A percentile compares a stretch with the other conserved stretches of the same genome.
phyloP scores from a whole-genome alignment of 2,113 vertebrate genomes.

The Neoarius graeffei region DNA sequence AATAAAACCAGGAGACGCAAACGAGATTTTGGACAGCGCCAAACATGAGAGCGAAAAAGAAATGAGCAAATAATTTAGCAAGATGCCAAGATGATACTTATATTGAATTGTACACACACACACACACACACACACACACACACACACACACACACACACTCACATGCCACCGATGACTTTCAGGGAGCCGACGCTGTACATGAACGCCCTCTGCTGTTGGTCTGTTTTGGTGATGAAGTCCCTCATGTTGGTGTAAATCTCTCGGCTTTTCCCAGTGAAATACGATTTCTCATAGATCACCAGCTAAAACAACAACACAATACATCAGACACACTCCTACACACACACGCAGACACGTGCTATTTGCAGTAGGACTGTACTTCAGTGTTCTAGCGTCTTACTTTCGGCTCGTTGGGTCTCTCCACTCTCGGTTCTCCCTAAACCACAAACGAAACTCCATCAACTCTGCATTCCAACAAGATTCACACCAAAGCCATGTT shows the following conservation, averaged over 20 bases:
- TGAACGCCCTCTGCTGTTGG: constrained; percentile 59
- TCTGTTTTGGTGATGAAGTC: constrained; percentile 76
- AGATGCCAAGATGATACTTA: too few species aligned
- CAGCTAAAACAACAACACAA: constrained; percentile 65
- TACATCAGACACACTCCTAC: not conserved
- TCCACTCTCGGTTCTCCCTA: constrained; percentile 90
- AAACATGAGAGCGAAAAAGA: too few species aligned
- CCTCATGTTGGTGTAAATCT: constrained; percentile 77
- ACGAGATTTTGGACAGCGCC: too few species aligned
- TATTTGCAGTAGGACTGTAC: not conserved
- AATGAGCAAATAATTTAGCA: too few species aligned
- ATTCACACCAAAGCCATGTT: not conserved
- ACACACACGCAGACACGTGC: not conserved
- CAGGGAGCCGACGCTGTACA: constrained; percentile 82
- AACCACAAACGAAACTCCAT: constrained; percentile 24
- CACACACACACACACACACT: constrained; percentile 61
- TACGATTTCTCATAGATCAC: constrained; percentile 80
- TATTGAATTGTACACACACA: not conserved
- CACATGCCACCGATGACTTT: constrained; percentile 87
- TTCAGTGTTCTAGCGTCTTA: constrained; percentile 60
- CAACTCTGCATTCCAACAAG: not conserved
- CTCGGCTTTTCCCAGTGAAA: constrained; percentile 83
- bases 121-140: not conserved
- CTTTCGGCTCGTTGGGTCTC: constrained; percentile 82
- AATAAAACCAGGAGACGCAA: not conserved